Evolutionary conservation across 2,888 invertebrate genomes (phyloP), one percentile per base, ranked within the genome.

Genomic region (Terebella lapidaria): DNA sequence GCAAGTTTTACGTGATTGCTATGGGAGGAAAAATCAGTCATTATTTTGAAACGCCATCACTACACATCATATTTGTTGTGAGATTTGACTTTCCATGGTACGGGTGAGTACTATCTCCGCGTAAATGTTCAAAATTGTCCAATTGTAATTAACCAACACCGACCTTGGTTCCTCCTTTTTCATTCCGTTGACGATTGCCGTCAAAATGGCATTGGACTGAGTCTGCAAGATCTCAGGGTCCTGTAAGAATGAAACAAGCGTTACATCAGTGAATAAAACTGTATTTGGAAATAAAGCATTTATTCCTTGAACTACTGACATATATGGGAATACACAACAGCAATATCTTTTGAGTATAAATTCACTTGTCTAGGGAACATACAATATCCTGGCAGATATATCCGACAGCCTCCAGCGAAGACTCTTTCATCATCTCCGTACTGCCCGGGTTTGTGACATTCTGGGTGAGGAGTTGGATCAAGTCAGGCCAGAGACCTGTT

Each of bases 101-200:
- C n/a, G n/a, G n/a, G n/a, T n/a, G n/a, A n/a, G n/a, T n/a, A n/a
- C n/a, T n/a, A n/a, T n/a, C n/a, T n/a, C n/a, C n/a, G n/a, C n/a
- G n/a, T n/a, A n/a, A n/a, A n/a, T n/a, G n/a, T n/a, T n/a, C n/a
- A n/a, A n/a, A n/a, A n/a, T n/a, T n/a, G n/a, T n/a, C n/a, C n/a
- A n/a, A n/a, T n/a, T n/a, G n/a, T n/a, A n/a, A n/a, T n/a, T n/a
- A n/a, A n/a, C n/a, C n/a, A n/a, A 56, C 15, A 71, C 29, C 58
- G 59, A 79, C 80, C 79, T 94, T 0, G 92, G 88, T 79, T 95
- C 95, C 61, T 89, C 89, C 70, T 90, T 90, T 67, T 95, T 87
- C 97, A 99, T 99, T 18, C 97, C 97, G 82, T 96, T 94, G 57
- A 99, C 94, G 71, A 99, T 99, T 24, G 99, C 99, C 25, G 99